Percentiles rank a stretch among this genome's conserved stretches.
Evolutionary conservation across 35 echinoderm and acorn worm species (phyloP).

Genomic region (Lytechinus variegatus): DNA sequence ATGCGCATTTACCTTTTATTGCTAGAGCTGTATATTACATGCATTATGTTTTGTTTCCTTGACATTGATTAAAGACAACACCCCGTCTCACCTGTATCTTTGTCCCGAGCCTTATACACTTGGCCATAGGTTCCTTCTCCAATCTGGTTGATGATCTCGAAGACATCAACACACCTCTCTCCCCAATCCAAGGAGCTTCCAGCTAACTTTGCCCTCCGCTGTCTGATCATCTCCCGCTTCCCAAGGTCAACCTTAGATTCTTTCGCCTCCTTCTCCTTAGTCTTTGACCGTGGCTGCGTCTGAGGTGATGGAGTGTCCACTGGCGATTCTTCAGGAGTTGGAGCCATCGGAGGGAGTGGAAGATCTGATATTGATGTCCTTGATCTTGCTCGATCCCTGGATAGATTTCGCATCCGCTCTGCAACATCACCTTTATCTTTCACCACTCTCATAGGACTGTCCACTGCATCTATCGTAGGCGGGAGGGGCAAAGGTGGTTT

Average conservation of each 20-base stretch:
- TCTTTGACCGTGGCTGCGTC: constrained; percentile 20
- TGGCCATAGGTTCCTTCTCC: constrained; percentile 98
- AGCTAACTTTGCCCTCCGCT: constrained; percentile 71
- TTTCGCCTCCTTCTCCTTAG: constrained; percentile 36
- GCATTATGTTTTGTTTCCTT: too few relatives aligned
- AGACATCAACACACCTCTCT: constrained; percentile 91
- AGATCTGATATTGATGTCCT: constrained; percentile 69
- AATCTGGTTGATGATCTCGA: constrained; percentile 90
- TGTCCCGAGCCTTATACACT: constrained; percentile 98
- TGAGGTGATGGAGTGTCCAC: constrained; percentile 58
- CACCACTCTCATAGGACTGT: constrained; percentile 26
- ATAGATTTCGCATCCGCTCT: neutral
- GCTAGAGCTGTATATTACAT: too few relatives aligned
- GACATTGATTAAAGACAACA: neutral
- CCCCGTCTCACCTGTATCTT: constrained; percentile 77
- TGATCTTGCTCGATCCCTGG: constrained; percentile 15
- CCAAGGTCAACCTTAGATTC: constrained; percentile 40
- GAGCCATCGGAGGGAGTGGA: constrained; percentile 76
- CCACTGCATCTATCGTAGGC: constrained; percentile 69
- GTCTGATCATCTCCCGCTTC: constrained; percentile 61
- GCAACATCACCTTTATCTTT: constrained; percentile 58
- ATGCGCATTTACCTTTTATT: too few relatives aligned
- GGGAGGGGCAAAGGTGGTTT: constrained; percentile 64
- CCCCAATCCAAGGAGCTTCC: constrained; percentile 75
- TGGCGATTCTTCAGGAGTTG: constrained; percentile 40